These are phyloP conservation scores for Pelodiscus sinensis DNA, from an alignment of 2,113 vertebrate genomes.

Conservation along the genomic window DNA sequence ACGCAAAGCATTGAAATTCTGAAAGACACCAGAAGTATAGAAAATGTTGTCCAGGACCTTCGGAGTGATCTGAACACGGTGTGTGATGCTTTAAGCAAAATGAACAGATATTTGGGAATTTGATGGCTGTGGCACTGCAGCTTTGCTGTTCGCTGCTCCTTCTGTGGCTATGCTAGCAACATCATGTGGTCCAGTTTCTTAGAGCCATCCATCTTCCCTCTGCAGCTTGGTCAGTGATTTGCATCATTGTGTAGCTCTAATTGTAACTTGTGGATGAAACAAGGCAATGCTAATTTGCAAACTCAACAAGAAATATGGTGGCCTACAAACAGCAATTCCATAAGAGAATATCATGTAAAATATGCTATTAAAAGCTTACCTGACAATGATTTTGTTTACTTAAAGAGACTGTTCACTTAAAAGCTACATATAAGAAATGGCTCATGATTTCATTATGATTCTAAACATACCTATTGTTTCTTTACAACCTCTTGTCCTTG, in stretches of 20 bases:
- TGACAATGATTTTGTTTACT: slow-evolving; percentile 28
- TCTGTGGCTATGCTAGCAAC: slow-evolving; percentile 28
- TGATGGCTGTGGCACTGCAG: slow-evolving; percentile 68
- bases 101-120: slow-evolving; percentile 97
- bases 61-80: slow-evolving; percentile 95
- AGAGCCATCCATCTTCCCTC: slow-evolving; percentile 37
- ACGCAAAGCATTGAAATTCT: slow-evolving; percentile 95
- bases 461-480: not conserved
- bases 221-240: slow-evolving; percentile 64
- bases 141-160: slow-evolving; percentile 17
- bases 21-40: slow-evolving; percentile 94
- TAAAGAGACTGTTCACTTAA: not conserved
- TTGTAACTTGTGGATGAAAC: slow-evolving; percentile 60
- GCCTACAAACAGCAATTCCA: not conserved
- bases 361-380: slow-evolving; percentile 36
- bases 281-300: slow-evolving; percentile 50
- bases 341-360: not conserved
- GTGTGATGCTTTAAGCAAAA: slow-evolving; percentile 95
- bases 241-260: slow-evolving; percentile 52
- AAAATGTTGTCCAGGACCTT: slow-evolving; percentile 95
- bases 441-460: slow-evolving; percentile 18
- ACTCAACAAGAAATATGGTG: slow-evolving; percentile 25
- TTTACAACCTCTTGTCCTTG: not conserved
- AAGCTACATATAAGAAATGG: not conserved
- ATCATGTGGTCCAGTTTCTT: slow-evolving; percentile 26